phyloP scores from a whole-genome alignment of 2,888 invertebrate species.

The Drosophila engyochracea region DNA sequence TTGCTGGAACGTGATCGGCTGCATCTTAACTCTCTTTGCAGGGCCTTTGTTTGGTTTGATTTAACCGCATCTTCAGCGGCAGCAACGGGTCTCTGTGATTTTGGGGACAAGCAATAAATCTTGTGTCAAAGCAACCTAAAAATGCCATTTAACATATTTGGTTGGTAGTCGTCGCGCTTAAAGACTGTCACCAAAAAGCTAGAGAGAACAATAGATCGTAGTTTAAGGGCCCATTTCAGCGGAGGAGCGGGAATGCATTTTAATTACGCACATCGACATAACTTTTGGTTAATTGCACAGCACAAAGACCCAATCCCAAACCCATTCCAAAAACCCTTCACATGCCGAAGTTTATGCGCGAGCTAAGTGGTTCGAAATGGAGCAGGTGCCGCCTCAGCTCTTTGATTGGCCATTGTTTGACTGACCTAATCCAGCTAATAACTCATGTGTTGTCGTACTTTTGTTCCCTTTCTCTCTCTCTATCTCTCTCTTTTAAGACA shows the following conservation, averaged over 20 bases:
- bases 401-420: constrained; percentile 56
- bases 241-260: constrained; percentile 57
- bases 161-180: constrained; percentile 54
- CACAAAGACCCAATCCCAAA: constrained; percentile 14
- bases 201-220: constrained; percentile 71
- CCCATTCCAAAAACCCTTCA: constrained; percentile 11
- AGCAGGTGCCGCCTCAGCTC: constrained; percentile 30
- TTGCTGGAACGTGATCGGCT: constrained; percentile 67
- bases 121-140: constrained; percentile 60
- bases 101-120: constrained; percentile 82
- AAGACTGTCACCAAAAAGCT: constrained; percentile 32
- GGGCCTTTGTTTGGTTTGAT: constrained; percentile 49
- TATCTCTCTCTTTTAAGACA: neutral
- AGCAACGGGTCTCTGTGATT: constrained; percentile 62
- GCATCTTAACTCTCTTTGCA: constrained; percentile 20
- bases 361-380: constrained; percentile 47
- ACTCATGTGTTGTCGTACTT: constrained; percentile 33
- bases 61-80: constrained; percentile 41
- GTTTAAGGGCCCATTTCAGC: constrained; percentile 59
- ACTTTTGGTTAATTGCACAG: constrained; percentile 63
- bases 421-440: constrained; percentile 43
- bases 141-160: constrained; percentile 71
- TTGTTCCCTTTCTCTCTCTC: neutral
- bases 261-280: constrained; percentile 75
- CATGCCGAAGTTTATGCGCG: constrained; percentile 48